Evolutionary conservation across 2,888 invertebrate genomes (phyloP), one percentile per base, ranked within the genome.

Genomic region (Xiphydria camelus): DNA sequence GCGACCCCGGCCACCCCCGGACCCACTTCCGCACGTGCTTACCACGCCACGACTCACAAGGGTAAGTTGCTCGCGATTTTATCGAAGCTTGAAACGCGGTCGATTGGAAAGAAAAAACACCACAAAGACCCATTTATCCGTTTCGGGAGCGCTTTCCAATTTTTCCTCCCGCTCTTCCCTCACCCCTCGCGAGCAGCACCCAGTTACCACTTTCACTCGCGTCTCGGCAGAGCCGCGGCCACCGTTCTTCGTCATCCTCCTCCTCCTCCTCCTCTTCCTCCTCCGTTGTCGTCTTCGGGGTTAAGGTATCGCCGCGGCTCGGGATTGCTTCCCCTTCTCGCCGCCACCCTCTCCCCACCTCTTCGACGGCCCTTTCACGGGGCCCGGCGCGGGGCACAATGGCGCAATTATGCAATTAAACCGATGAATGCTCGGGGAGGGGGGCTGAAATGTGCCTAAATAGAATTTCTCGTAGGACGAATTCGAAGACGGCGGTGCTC

Each of bases 1-100:
- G 62, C 71, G 45, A 64, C 70, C 45, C 70, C 72, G 46, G 59
- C 70, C 57, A 70, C 70, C 57, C 69, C 72, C 45, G 66, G 66
- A 39, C 61, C 62, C 17, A 61, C 68, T 46, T 59, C 67, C 41
- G 66, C 70, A 47, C 64, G 69, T 50, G 68, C 72, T 60, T 72
- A 72, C 62, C 72, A 72, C 59, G 68, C 72, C 45, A 71, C 71
- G 39, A 71, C 81, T 64, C 82, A 82, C 73, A 82, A 82, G 81
- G 82, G 82, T 82, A 70, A 76, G 70, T 63, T 31, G 18, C 34
- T 29, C 19, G n/a, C n/a, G n/a, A n/a, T n/a, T n/a, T n/a, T n/a
- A n/a, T n/a, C n/a, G n/a, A n/a, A n/a, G n/a, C n/a, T n/a, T n/a
- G n/a, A n/a, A n/a, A n/a, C n/a, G n/a, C n/a, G n/a, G n/a, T n/a